A percentile compares a stretch with the other conserved stretches of the same genome.
Conservation (phyloP, 2,888 invertebrate genomes). For the Galerucella nymphaeae region DNA sequence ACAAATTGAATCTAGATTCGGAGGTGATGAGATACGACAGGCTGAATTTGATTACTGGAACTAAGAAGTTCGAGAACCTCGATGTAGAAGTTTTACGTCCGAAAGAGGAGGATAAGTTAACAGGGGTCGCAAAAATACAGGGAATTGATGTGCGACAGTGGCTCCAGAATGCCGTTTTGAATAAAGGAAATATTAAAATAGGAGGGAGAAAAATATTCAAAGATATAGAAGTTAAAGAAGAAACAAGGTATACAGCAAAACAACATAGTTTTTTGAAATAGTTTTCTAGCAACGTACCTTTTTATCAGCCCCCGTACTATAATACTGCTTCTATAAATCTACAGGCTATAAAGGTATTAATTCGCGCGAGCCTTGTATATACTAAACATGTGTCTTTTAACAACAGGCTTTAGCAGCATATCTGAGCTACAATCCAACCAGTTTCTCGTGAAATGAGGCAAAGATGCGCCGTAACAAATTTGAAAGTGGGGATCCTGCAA, state of each 20-base stretch:
- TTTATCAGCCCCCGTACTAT: too few species aligned
- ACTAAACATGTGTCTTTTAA: too few species aligned
- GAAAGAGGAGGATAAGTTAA: constrained; percentile 51
- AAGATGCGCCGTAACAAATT: too few species aligned
- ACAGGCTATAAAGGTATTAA: too few species aligned
- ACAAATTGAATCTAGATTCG: constrained; percentile 66
- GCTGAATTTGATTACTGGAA: constrained; percentile 64
- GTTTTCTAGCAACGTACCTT: too few species aligned
- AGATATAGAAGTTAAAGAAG: constrained; percentile 61
- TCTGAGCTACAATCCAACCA: too few species aligned
- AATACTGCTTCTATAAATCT: too few species aligned
- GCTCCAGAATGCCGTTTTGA: constrained; percentile 64
- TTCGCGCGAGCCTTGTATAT: too few species aligned
- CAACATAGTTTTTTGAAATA: too few species aligned
- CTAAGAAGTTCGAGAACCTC: constrained; percentile 63
- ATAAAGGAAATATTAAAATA: constrained; percentile 62
- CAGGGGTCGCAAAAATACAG: constrained; percentile 57
- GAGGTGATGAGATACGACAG: constrained; percentile 67
- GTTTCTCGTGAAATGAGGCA: too few species aligned
- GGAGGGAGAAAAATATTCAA: constrained; percentile 65
- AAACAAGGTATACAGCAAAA: constrained; percentile 56
- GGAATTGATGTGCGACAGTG: constrained; percentile 66
- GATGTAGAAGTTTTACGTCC: constrained; percentile 59
- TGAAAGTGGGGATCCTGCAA: too few species aligned
- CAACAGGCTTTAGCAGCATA: too few species aligned